Evolutionary conservation across 1,140 invertebrate species (phyloP).

Genomic region (Glomeris maerens): DNA sequence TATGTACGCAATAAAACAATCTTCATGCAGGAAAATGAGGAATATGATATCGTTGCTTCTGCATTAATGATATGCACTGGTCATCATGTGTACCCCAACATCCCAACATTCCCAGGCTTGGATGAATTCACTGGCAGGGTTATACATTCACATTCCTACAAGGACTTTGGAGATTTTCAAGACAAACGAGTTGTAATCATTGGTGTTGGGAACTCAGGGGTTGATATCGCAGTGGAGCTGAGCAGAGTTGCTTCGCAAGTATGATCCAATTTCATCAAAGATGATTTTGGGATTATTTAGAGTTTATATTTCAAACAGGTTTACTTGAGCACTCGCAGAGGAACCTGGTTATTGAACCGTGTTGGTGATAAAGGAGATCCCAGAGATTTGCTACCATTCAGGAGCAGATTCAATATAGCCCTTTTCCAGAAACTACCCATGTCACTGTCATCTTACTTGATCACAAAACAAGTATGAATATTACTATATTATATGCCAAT

Average conservation of each 20-base stretch:
- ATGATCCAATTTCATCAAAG: slow-evolving; percentile 19
- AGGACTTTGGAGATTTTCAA: slow-evolving; percentile 21
- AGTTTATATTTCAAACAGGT: slow-evolving; percentile 25
- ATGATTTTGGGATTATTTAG: slow-evolving; percentile 23
- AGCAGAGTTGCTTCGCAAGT: slow-evolving; percentile 16
- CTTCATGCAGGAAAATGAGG: no score
- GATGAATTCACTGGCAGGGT: slow-evolving; percentile 22
- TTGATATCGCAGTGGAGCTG: slow-evolving; percentile 19
- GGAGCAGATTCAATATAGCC: no score
- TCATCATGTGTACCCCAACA: slow-evolving; percentile 27
- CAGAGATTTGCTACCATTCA: no score
- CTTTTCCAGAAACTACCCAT: no score
- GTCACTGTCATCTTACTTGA: no score
- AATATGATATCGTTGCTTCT: no score
- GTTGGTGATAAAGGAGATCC: slow-evolving; percentile 25
- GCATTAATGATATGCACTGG: slow-evolving; percentile 22
- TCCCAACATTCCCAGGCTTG: slow-evolving; percentile 21
- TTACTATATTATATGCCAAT: no score
- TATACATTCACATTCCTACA: slow-evolving; percentile 29
- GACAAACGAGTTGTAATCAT: slow-evolving; percentile 28
- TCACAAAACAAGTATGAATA: no score
- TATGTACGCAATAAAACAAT: no score
- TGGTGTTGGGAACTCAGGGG: slow-evolving; percentile 25
- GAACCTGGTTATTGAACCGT: slow-evolving; percentile 35
- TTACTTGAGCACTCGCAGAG: slow-evolving; percentile 35